Base-by-base conservation (phyloP, 1,140 invertebrate genomes). In the Matsumurasca onukii region DNA sequence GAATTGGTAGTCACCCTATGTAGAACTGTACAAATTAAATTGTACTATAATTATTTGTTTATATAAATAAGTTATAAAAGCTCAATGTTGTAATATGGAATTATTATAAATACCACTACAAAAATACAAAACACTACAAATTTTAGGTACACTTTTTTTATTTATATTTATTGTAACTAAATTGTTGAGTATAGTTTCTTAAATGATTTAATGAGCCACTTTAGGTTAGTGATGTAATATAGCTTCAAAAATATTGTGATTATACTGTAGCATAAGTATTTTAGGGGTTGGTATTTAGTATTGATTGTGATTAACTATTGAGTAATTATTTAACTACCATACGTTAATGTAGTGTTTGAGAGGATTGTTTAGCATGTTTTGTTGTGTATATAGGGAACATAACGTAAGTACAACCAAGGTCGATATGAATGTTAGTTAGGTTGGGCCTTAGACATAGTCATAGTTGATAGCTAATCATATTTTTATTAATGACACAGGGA, bases 321-420 rank as follows among this genome's bases (percentile, higher is more conserved):
- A 27, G 15, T 59, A 59, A 59, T 59, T 59, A 59, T 59, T 59
- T 59, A 59, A 59, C 55, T 59, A 59, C 55, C 55, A 59, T 27
- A 59, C 30, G 55, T 59, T 59, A 59, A 27, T 29, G 22, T 59
- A 59, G 55, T 59, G 15, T 25, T 59, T 59, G 55, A 59, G 25
- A 59, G 55, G 55, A 59, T 29, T 59, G 55, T 59, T 59, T 59
- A 59, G 55, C 55, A 59, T 59, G 55, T 59, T 59, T 59, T 59
- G 55, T 59, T 59, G 55, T 59, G 55, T 59, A 59, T 59, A 59
- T 59, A 59, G 55, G 25, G 5, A n/a, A n/a, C n/a, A n/a, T 22
- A 59, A 59, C 55, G 30, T 59, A 59, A 59, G 55, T 59, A 59
- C 55, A 59, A 59, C 55, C 30, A 27, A 59, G 25, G 55, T 59